A percentile compares a stretch with the other conserved stretches of the same genome.
Evolutionary conservation across 1,140 invertebrate species (phyloP).

Genomic region (Drosophila novamexicana): DNA sequence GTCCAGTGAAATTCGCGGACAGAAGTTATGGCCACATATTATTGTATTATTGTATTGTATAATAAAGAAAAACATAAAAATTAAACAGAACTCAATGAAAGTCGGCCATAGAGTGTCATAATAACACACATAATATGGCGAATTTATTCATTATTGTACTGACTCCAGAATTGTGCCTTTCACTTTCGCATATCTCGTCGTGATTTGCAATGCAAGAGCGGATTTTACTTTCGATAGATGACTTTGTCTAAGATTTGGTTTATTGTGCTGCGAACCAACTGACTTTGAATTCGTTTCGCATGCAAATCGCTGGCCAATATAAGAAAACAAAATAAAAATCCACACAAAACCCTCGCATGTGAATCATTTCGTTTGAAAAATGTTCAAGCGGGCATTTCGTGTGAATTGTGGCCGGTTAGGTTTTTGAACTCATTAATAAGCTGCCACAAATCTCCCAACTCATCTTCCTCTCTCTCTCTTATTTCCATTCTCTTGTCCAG

Average conservation of each 20-base stretch:
- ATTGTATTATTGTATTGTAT: slow-evolving; percentile 28
- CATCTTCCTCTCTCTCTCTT: slow-evolving; percentile 6
- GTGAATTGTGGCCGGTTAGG: slow-evolving; percentile 54
- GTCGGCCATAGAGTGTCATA: slow-evolving; percentile 47
- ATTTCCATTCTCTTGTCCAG: slow-evolving; percentile 21
- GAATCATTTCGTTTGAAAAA: slow-evolving; percentile 77
- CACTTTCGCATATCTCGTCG: slow-evolving; percentile 57
- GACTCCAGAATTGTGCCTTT: slow-evolving; percentile 50
- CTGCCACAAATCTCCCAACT: slow-evolving; percentile 11
- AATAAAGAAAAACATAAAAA: slow-evolving; percentile 20
- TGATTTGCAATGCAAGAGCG: neutral
- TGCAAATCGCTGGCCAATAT: slow-evolving; percentile 56
- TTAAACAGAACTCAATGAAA: slow-evolving; percentile 39
- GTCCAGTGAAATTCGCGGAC: slow-evolving; percentile 48
- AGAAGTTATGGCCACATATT: slow-evolving; percentile 32
- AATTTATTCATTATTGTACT: slow-evolving; percentile 21
- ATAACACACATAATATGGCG: slow-evolving; percentile 21
- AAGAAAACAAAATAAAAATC: slow-evolving; percentile 20
- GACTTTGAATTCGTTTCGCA: slow-evolving; percentile 53
- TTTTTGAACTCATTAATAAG: slow-evolving; percentile 57
- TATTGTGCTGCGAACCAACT: slow-evolving; percentile 57
- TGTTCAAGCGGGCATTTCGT: slow-evolving; percentile 56
- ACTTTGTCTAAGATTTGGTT: slow-evolving; percentile 5
- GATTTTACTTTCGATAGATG: slow-evolving; percentile 14
- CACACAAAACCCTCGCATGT: slow-evolving; percentile 45